Conservation (phyloP, 2,888 invertebrate species). For the Melanostoma mellinum region DNA sequence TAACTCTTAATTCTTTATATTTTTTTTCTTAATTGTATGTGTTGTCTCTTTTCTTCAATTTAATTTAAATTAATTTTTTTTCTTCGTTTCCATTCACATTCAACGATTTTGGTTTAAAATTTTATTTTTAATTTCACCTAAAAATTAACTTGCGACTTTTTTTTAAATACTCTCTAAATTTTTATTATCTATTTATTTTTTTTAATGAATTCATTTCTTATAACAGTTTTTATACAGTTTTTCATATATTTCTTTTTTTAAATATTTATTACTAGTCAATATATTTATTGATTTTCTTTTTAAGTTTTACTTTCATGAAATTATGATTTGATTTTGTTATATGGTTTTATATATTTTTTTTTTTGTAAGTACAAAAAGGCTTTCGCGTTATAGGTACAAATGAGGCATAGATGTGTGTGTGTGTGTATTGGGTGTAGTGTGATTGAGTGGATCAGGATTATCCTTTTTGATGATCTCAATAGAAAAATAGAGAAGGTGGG, state of each 20-base stretch:
- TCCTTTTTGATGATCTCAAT: slow-evolving; percentile 73
- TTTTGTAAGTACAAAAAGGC: slow-evolving; percentile 68
- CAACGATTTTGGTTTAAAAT: slow-evolving; percentile 46
- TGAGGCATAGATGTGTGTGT: slow-evolving; percentile 76
- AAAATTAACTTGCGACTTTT: slow-evolving; percentile 51
- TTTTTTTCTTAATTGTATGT: slow-evolving; percentile 52
- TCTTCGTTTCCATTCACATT: slow-evolving; percentile 61
- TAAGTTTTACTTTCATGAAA: slow-evolving; percentile 40
- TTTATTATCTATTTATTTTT: slow-evolving; percentile 17
- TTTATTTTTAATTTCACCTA: slow-evolving; percentile 52
- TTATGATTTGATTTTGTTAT: slow-evolving; percentile 47
- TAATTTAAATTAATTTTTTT: slow-evolving; percentile 67
- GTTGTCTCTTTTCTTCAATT: slow-evolving; percentile 50
- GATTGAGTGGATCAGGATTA: slow-evolving; percentile 53
- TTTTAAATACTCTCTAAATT: slow-evolving; percentile 34
- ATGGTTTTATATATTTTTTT: slow-evolving; percentile 36
- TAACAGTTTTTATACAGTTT: slow-evolving; percentile 59
- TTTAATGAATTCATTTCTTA: slow-evolving; percentile 31
- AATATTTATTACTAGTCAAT: slow-evolving; percentile 14
- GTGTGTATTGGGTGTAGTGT: slow-evolving; percentile 67
- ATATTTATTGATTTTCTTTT: slow-evolving; percentile 24
- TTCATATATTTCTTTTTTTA: slow-evolving; percentile 24
- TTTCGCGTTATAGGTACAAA: slow-evolving; percentile 78
- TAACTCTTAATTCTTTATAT: slow-evolving; percentile 26
- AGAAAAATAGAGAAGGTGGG: slow-evolving; percentile 82